Evolutionary conservation across 2,797 vertebrate genomes (phyloP), one percentile per base, ranked within the genome.

Genomic region (Lacerta viridis): DNA sequence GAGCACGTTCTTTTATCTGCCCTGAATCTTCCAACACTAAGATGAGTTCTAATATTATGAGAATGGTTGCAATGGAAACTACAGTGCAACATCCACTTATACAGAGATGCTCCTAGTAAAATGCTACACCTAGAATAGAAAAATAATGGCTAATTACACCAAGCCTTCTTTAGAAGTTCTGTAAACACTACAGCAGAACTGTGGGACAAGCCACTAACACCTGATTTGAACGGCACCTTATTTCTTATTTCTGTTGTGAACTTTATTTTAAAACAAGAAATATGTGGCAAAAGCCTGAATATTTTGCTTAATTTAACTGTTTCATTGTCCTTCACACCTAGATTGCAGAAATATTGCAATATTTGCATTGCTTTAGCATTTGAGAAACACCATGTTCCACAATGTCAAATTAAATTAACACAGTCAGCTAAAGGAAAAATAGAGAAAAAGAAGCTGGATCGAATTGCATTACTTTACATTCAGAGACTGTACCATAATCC

Each of bases 241-340:
- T 77, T 85, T 79, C 59, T 61, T 20, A 61, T 23, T 64, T 80
- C 90, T 43, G 74, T 83, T 93, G 85, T 75, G 76, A 79, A 88
- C 77, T 90, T 88, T 0, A 81, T 83, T 87, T 76, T 87, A 92
- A 29, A 79, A 87, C 91, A 90, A 93, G 95, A 95, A 95, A 77
- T 87, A 88, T 94, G 39, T 86, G 68, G 92, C 90, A 90, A 93
- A 89, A 93, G 91, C 68, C 91, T 90, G 90, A 69, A 94, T 92
- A 91, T 93, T 95, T 94, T 85, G 85, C 91, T 94, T 92, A 85
- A 93, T 87, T 83, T 85, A 69, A 88, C 88, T 86, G 0, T 90
- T 95, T 96, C 92, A 96, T 91, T 96, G 92, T 93, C 81, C 94
- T 71, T 87, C 94, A 96, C 96, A 97, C 97, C 96, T 97, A 96